Percentiles rank a stretch among this genome's conserved stretches.
These are phyloP conservation scores for Zoanthus solanderi DNA, from an alignment of 92 coral and sea anemone genomes.

Conservation along the genomic window DNA sequence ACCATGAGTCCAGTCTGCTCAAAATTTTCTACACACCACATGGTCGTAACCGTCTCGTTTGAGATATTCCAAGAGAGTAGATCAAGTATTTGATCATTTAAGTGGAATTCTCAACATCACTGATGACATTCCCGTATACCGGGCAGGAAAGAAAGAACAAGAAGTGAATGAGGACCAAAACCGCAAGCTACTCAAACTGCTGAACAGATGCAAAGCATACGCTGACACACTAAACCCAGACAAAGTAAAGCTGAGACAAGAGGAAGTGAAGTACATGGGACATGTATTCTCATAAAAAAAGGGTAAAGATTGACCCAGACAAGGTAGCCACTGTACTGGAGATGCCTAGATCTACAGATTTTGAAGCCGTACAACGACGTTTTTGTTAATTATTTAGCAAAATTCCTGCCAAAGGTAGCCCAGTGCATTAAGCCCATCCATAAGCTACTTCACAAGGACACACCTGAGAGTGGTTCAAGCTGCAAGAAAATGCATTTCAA, in stretches of 20 bases:
- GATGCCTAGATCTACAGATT: not conserved
- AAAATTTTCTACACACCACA: constrained; percentile 26
- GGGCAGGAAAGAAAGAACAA: constrained; percentile 28
- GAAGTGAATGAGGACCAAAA: constrained; percentile 35
- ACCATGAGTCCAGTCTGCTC: constrained; percentile 29
- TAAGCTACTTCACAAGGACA: not conserved
- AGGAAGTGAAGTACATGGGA: too few species aligned
- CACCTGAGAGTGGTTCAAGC: not conserved
- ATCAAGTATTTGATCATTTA: constrained; percentile 19
- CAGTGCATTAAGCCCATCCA: not conserved
- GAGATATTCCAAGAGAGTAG: constrained; percentile 39
- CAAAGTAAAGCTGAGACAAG: not conserved
- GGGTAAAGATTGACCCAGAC: too few species aligned
- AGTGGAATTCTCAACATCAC: constrained; percentile 8
- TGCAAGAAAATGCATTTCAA: not conserved
- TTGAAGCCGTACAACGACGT: not conserved
- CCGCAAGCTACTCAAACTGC: not conserved
- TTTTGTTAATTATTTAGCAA: too few species aligned
- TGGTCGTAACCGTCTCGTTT: constrained; percentile 35
- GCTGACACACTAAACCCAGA: constrained; percentile 9
- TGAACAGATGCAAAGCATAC: constrained; percentile 5
- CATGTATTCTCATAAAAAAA: too few species aligned
- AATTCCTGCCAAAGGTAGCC: not conserved
- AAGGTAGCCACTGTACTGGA: too few species aligned
- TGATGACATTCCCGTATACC: constrained; percentile 42